A percentile compares a stretch with the other conserved stretches of the same genome.
These are phyloP conservation scores for Tineola bisselliella DNA, from an alignment of 2,888 invertebrate genomes.

Conservation along the genomic window DNA sequence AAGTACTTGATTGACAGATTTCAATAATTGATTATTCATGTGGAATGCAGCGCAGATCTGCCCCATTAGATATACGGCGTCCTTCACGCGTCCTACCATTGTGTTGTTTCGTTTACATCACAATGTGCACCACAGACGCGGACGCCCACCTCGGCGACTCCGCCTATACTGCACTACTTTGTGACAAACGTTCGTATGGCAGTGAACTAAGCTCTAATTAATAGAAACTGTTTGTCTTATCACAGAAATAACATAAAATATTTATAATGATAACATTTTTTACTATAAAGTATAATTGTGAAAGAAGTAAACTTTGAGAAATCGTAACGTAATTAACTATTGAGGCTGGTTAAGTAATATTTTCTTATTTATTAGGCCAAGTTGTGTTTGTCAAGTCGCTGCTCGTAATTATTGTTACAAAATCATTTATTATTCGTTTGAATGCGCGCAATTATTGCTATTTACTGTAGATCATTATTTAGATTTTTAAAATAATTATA, in stretches of 20 bases:
- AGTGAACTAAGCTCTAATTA: too few species aligned
- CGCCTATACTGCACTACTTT: slow-evolving; percentile 17
- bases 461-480: background rate
- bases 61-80: slow-evolving; percentile 59
- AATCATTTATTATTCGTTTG: background rate
- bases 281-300: background rate
- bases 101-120: slow-evolving; percentile 60
- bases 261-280: background rate
- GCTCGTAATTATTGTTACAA: background rate
- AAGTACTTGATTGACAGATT: slow-evolving; percentile 51
- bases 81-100: slow-evolving; percentile 67
- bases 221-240: background rate
- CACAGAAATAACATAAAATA: background rate
- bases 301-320: background rate
- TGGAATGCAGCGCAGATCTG: slow-evolving; percentile 54
- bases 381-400: background rate
- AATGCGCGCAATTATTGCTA: background rate
- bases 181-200: background rate
- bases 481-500: background rate
- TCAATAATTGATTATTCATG: slow-evolving; percentile 67
- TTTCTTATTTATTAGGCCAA: background rate
- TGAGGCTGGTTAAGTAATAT: background rate
- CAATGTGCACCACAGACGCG: slow-evolving; percentile 47
- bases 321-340: background rate
- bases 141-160: slow-evolving; percentile 39